phyloP scores from a whole-genome alignment of 2,113 vertebrate species.

The Actenoides lindsayi region DNA sequence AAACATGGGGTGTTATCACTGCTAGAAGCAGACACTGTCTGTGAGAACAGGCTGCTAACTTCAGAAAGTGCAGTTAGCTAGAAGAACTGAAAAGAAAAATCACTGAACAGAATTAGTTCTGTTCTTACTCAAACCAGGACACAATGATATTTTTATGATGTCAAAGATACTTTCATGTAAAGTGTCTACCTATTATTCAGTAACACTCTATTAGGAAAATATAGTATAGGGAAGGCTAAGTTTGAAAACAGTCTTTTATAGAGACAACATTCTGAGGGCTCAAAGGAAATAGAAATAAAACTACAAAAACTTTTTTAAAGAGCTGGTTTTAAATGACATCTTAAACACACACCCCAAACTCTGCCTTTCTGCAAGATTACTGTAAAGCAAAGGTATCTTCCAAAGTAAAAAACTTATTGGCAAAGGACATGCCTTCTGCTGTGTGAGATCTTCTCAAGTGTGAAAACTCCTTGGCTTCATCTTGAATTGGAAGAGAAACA shows the following conservation, averaged over 20 bases:
- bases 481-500: neutral
- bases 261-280: neutral
- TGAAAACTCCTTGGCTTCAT: neutral
- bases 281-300: neutral
- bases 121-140: too few relatives aligned
- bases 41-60: too few relatives aligned
- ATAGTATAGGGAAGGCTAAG: neutral
- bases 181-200: neutral
- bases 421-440: neutral
- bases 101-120: too few relatives aligned
- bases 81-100: too few relatives aligned
- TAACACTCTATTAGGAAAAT: neutral
- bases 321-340: neutral
- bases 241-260: neutral
- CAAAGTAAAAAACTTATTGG: neutral
- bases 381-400: neutral
- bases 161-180: neutral
- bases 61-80: too few relatives aligned
- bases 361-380: neutral
- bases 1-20: too few relatives aligned
- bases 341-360: neutral
- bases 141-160: neutral
- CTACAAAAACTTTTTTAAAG: neutral
- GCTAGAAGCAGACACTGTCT: too few relatives aligned
- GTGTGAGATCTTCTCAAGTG: neutral